A percentile compares a stretch with the other conserved stretches of the same genome.
phyloP scores from a whole-genome alignment of 2,113 vertebrate genomes.

The Melanerpes formicivorus region DNA sequence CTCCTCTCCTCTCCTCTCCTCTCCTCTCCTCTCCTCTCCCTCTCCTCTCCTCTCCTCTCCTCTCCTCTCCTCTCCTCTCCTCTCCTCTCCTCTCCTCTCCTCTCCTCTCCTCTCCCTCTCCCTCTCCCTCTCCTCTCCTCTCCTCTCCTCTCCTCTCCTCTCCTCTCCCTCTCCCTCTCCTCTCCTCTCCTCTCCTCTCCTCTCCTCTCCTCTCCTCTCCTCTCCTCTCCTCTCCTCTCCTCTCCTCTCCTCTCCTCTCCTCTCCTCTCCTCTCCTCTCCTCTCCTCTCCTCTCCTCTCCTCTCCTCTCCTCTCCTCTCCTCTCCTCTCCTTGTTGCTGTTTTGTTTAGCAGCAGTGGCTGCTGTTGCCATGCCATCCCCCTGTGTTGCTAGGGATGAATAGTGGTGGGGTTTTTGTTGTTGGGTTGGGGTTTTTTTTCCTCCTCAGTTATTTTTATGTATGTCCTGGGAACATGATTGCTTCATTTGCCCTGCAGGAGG shows the following conservation, averaged over 20 bases:
- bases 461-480: constrained; percentile 60
- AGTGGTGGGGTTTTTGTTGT: background rate
- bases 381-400: constrained; percentile 69
- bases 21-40: too few relatives aligned
- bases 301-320: background rate
- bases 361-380: constrained; percentile 61
- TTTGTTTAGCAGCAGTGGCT: constrained; percentile 59
- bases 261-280: background rate
- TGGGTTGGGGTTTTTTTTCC: too few relatives aligned
- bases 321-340: background rate
- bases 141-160: too few relatives aligned
- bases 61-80: background rate
- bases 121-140: too few relatives aligned
- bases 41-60: too few relatives aligned
- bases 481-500: constrained; percentile 53
- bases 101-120: background rate
- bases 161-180: too few relatives aligned
- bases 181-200: too few relatives aligned
- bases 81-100: background rate
- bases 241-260: too few relatives aligned
- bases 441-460: constrained; percentile 62
- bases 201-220: too few relatives aligned
- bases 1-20: too few relatives aligned
- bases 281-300: background rate
- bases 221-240: too few relatives aligned